Conservation (phyloP, 2,888 invertebrate species). For the Ophion ventricosus region DNA sequence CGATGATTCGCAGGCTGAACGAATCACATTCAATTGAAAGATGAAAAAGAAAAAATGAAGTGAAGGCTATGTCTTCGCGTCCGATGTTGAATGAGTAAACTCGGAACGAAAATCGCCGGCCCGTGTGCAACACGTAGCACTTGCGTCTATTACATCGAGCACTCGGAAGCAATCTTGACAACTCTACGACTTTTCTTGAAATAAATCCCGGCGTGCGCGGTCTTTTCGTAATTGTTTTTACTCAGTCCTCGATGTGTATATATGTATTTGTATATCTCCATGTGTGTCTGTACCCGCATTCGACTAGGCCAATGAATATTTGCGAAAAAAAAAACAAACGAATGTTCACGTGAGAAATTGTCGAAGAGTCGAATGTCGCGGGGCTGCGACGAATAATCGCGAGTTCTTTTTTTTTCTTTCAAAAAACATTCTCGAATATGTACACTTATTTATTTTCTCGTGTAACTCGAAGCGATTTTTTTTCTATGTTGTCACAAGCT, state of each 20-base stretch:
- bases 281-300: too few relatives aligned
- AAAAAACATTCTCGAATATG: background rate
- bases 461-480: background rate
- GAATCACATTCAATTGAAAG: too few relatives aligned
- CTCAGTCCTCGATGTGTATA: too few relatives aligned
- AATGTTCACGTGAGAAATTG: too few relatives aligned
- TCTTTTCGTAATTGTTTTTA: too few relatives aligned
- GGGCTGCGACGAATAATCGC: background rate
- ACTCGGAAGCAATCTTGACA: background rate
- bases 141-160: background rate
- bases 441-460: constrained; percentile 8
- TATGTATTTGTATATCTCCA: too few relatives aligned
- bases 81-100: background rate
- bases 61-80: background rate
- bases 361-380: background rate
- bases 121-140: background rate
- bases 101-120: background rate
- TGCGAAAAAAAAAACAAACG: too few relatives aligned
- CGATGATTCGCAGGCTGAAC: too few relatives aligned
- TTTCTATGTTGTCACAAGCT: constrained; percentile 27
- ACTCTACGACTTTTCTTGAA: background rate
- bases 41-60: background rate
- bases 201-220: background rate
- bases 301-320: too few relatives aligned
- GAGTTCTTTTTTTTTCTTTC: background rate